Base-by-base conservation (phyloP, 2,888 invertebrate species). In the Microctonus hyperodae region DNA sequence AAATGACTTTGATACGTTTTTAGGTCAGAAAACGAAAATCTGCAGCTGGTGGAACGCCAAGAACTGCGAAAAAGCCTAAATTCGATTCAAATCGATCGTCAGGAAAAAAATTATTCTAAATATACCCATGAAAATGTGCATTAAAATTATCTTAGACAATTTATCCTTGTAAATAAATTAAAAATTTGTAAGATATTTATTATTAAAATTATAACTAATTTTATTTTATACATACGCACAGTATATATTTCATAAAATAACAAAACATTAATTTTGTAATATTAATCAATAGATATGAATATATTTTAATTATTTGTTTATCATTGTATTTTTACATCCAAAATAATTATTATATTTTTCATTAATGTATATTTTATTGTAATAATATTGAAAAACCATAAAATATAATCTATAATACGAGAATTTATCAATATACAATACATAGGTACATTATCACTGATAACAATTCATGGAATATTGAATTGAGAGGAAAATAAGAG, bases 21-120 rank as follows among this genome's bases (percentile, higher is more conserved):
- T 81, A 88, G 88, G 79, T 83, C 23, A 81, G 83, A 7, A 89
- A 88, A 81, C 82, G 88, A 60, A 88, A 88, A 81, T 85, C 86
- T 20, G 82, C 84, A 22, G 71, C 74, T 22, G 83, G 81, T 63
- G 70, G 78, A 1, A 84, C 83, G 5, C 87, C 88, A 1, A 86
- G 86, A 7, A 83, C 82, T 62, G 78, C 86, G 7, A 84, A 88
- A 35, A 88, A 88, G 79, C 85, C 86, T 79, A 84, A 86, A 64
- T 44, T 71, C 2, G 72, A 76, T 3, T 65, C 62, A 1, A 51
- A 53, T 55, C 68, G 65, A 5, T 58, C 64, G 7, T 40, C 62
- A 11, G 74, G 72, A n/a, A 77, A 79, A 70, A 75, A 74, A 72
- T 62, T 78, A 23, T 78, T 78, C 66, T 75, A 63, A 66, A 48